A percentile compares a stretch with the other conserved stretches of the same genome.
Evolutionary conservation across 2,888 invertebrate species (phyloP).

Genomic region (Oxyscelio sp.): DNA sequence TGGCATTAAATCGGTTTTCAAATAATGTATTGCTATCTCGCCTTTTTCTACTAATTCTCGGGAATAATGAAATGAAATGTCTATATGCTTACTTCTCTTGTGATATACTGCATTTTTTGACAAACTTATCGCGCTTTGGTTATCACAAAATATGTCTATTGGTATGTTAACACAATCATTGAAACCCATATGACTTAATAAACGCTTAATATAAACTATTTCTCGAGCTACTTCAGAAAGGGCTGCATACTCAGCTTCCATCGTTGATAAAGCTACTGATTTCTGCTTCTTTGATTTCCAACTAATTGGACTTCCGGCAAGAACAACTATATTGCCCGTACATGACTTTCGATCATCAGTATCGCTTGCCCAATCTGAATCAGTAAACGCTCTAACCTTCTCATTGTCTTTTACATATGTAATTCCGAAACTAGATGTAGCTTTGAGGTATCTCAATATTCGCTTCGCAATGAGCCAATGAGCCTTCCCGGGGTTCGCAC

Average conservation of each 20-base stretch:
- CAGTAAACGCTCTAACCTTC: conserved; percentile 51
- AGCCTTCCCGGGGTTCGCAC: conserved; percentile 17
- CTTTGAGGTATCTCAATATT: conserved; percentile 66
- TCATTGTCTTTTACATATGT: conserved; percentile 46
- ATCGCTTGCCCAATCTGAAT: conserved; percentile 70
- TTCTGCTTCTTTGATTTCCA: conserved; percentile 18
- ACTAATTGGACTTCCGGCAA: conserved; percentile 7
- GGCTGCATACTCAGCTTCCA: conserved; percentile 39
- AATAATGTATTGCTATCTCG: conserved; percentile 53
- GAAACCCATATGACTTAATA: conserved; percentile 34
- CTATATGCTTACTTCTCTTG: conserved; percentile 71
- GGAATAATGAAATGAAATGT: conserved; percentile 60
- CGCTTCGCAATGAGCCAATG: conserved; percentile 66
- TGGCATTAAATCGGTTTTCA: conserved; percentile 49
- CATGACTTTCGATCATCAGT: conserved; percentile 10
- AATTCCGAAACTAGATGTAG: conserved; percentile 61
- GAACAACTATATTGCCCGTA: conserved; percentile 24
- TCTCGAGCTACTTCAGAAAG: conserved; percentile 34
- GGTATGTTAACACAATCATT: conserved; percentile 19
- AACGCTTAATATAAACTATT: conserved; percentile 12
- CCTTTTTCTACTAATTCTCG: conserved; percentile 58
- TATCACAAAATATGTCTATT: conserved; percentile 11
- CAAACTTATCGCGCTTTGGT: conserved; percentile 2
- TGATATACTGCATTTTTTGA: conserved; percentile 60
- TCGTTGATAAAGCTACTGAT: conserved; percentile 8